These are phyloP conservation scores for Tupaia tana DNA, from an alignment of 2,113 vertebrate species.

Conservation along the genomic window DNA sequence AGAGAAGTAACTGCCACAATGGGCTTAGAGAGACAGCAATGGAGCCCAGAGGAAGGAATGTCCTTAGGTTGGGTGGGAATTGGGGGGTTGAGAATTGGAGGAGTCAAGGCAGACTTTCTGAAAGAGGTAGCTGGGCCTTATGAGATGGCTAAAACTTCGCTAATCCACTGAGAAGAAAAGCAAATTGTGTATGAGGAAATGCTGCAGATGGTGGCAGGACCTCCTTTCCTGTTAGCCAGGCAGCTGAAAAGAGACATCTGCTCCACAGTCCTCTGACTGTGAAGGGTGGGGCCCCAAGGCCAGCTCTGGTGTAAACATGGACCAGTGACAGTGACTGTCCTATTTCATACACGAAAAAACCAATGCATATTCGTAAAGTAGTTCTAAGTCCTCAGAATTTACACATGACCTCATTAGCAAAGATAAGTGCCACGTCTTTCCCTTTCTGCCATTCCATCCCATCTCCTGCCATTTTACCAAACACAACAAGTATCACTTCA, in stretches of 20 bases:
- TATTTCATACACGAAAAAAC: conserved; percentile 7
- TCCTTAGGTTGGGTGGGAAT: background rate
- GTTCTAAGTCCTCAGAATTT: background rate
- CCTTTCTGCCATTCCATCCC: background rate
- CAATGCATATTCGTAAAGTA: background rate
- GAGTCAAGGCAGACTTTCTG: background rate
- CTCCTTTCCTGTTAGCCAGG: background rate
- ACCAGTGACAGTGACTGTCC: background rate
- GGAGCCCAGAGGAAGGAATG: background rate
- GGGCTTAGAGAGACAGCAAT: background rate
- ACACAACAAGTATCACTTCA: background rate
- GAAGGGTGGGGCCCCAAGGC: background rate
- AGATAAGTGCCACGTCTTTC: background rate
- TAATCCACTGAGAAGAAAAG: background rate
- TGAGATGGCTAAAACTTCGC: background rate
- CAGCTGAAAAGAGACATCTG: background rate
- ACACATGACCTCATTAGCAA: background rate
- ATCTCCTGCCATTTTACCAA: background rate
- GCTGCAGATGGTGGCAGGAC: background rate
- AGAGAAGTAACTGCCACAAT: background rate
- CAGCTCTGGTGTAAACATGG: fast-evolving
- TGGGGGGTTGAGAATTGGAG: too few species aligned
- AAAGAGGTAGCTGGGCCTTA: background rate
- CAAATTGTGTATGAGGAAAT: background rate
- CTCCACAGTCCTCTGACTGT: background rate